Conservation (phyloP, 2,797 vertebrate genomes). For the Pteronotus mesoamericanus region DNA sequence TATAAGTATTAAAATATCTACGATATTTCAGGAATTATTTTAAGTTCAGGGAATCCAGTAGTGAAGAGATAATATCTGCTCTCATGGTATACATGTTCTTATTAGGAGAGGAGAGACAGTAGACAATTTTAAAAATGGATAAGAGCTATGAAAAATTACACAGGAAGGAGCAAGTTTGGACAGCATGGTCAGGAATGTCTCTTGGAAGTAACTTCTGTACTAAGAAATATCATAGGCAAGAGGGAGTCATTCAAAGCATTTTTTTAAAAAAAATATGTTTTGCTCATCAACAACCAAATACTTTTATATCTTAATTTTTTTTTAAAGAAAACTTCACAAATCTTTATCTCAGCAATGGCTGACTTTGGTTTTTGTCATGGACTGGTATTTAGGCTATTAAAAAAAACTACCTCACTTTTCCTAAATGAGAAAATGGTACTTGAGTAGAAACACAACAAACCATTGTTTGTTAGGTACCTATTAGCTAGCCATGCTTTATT, state of each 20-base stretch:
- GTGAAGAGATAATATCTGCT: background rate
- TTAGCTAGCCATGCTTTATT: background rate
- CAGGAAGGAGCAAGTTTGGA: background rate
- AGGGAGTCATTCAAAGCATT: background rate
- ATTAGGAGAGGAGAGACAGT: background rate
- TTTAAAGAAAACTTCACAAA: background rate
- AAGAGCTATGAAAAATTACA: background rate
- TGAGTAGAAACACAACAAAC: background rate
- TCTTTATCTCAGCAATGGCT: background rate
- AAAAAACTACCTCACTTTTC: background rate
- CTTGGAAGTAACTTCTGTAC: background rate
- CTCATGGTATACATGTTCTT: background rate
- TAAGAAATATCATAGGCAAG: background rate
- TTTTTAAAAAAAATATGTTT: background rate
- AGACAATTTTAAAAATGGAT: background rate
- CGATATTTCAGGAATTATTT: background rate
- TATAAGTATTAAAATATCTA: background rate
- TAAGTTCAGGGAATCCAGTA: background rate
- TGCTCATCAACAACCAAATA: background rate
- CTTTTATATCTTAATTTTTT: background rate
- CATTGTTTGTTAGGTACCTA: background rate
- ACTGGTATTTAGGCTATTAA: background rate
- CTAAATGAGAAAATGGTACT: background rate
- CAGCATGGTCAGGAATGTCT: background rate
- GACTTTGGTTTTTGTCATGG: background rate